Conservation (phyloP, 2,888 invertebrate species). For the Nephrocerus scutellatus region DNA sequence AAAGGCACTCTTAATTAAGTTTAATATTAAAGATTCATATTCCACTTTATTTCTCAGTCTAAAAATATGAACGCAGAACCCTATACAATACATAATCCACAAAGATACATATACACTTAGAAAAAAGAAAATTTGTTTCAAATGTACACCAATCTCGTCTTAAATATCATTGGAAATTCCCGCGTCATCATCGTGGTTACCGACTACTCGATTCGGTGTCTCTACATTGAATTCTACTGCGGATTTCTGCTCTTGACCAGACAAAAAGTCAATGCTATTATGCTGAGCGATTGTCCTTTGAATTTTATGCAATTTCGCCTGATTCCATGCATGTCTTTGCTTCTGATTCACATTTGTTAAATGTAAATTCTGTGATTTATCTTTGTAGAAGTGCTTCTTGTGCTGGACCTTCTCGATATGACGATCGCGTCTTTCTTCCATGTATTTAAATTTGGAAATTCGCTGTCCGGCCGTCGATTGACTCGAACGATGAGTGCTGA, state of each 20-base stretch:
- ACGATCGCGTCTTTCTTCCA: conserved; percentile 18
- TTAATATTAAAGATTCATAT: no score
- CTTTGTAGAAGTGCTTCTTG: background rate
- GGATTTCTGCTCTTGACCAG: conserved; percentile 16
- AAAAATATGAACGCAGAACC: no score
- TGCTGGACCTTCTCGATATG: conserved; percentile 13
- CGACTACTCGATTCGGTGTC: background rate
- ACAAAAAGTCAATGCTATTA: conserved; percentile 28
- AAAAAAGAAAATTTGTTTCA: background rate
- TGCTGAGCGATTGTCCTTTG: conserved; percentile 18
- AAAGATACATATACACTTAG: no score
- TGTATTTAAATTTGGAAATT: conserved; percentile 24
- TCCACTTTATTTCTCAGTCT: no score
- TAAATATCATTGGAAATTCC: conserved; percentile 5
- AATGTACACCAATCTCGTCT: background rate
- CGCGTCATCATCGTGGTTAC: background rate
- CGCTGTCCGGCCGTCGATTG: conserved; percentile 14
- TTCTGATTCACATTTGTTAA: background rate
- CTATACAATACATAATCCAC: no score
- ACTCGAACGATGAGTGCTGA: conserved; percentile 1
- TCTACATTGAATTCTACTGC: conserved; percentile 1
- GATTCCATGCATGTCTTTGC: conserved; percentile 12
- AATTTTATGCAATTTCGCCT: conserved; percentile 15
- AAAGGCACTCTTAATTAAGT: no score
- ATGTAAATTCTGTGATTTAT: background rate